A percentile compares a stretch with the other conserved stretches of the same genome.
These are phyloP conservation scores for Prionailurus viverrinus DNA, from an alignment of 2,113 vertebrate species.

Conservation along the genomic window DNA sequence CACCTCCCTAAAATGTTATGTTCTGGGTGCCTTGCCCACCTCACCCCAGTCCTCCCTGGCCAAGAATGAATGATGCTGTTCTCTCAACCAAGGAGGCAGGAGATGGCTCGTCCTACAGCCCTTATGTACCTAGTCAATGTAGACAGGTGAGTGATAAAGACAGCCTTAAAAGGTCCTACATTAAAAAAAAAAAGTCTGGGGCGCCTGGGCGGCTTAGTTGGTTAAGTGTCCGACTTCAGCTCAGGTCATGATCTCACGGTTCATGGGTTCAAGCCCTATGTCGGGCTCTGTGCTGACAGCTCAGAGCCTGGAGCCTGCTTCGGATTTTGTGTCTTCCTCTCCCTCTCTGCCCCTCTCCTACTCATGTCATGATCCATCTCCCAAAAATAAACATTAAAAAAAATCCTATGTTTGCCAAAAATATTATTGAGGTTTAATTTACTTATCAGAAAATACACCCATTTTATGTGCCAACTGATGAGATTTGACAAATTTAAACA, in stretches of 20 bases:
- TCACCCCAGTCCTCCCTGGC: neutral
- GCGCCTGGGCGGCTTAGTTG: too few relatives aligned
- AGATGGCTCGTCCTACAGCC: neutral
- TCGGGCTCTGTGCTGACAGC: too few relatives aligned
- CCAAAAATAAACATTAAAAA: too few relatives aligned
- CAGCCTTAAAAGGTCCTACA: neutral
- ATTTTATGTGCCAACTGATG: neutral
- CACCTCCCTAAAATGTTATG: neutral
- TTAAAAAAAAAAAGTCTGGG: neutral
- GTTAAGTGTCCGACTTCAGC: too few relatives aligned
- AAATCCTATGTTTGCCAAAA: neutral
- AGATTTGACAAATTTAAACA: neutral
- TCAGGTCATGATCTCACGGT: too few relatives aligned
- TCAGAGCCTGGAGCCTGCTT: too few relatives aligned
- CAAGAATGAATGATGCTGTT: neutral
- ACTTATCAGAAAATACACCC: neutral
- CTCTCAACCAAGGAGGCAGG: neutral
- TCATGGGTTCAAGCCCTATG: too few relatives aligned
- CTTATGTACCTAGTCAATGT: neutral
- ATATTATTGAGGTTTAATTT: neutral
- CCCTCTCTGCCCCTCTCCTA: too few relatives aligned
- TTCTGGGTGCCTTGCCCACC: neutral
- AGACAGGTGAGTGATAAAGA: neutral
- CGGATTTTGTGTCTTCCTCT: too few relatives aligned
- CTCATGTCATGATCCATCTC: too few relatives aligned